Base-by-base conservation (phyloP, 2,113 vertebrate species). In the Microcebus lehilahytsara region DNA sequence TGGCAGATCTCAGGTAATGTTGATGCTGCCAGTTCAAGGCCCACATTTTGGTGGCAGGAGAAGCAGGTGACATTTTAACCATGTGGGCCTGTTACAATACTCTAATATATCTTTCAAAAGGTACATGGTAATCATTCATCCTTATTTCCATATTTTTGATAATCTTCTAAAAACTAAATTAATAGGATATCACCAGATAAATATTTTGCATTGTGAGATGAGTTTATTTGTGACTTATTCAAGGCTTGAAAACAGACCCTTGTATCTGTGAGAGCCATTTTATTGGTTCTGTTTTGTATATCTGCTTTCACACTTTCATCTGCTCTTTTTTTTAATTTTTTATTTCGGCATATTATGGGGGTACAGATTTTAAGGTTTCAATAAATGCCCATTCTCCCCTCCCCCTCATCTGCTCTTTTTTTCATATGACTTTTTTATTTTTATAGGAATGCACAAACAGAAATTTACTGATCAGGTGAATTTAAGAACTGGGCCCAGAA, bases 391-490 rank as follows among this genome's bases (percentile, higher is more conserved):
- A 42, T 42, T 42, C 42, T 5, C 42, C 5, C 42, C 42, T 6
- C 42, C 42, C 42, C 42, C 1, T 46, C 5, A 2, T 86, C 25
- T 51, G 53, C 10, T 32, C 4, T 34, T 92, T 93, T 42, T 67
- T 25, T 46, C 34, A 6, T 27, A 49, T 27, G 85, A 90, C 58
- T 85, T 51, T 58, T 62, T 88, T 60, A 75, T 51, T 79, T 95
- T 56, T 34, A 75, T 20, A 83, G 64, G 51, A 72, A 89, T 34
- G 53, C 14, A 40, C 56, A 74, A 40, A 93, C 40, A 81, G 93
- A 80, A 67, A 79, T 84, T 69, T 84, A 87, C 85, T 81, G 85
- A 93, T 74, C 85, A 95, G 67, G 49, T 89, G 37, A 74, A 90
- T 53, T 93, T 92, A 90, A 37, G 84, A 94, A 88, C 37, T 42